A percentile compares a stretch with the other conserved stretches of the same genome.
Evolutionary conservation across 2,888 invertebrate genomes (phyloP).

Genomic region (Acleris cristana): DNA sequence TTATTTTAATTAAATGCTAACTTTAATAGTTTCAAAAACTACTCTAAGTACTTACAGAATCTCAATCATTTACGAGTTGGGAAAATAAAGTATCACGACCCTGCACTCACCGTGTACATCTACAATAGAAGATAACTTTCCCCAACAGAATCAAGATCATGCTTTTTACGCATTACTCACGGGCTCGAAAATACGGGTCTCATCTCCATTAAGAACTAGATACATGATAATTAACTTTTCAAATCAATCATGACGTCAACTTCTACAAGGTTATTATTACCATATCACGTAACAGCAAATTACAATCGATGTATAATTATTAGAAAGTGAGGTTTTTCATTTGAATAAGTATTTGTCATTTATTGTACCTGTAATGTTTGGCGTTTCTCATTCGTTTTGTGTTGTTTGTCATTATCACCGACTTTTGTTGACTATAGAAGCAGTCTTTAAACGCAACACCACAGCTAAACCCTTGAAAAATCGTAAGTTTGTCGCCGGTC

Average conservation of each 20-base stretch:
- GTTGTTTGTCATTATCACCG: too few relatives aligned
- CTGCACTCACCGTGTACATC: neutral
- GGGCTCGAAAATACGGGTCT: constrained; percentile 35
- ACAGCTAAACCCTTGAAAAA: too few relatives aligned
- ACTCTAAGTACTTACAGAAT: too few relatives aligned
- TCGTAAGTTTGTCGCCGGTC: too few relatives aligned
- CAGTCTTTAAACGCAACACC: too few relatives aligned
- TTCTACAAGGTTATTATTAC: constrained; percentile 17
- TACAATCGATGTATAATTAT: constrained; percentile 11
- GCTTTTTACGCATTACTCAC: constrained; percentile 35
- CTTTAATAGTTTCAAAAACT: too few relatives aligned
- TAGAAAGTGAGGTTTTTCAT: constrained; percentile 9
- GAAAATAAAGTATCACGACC: too few relatives aligned
- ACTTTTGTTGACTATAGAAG: too few relatives aligned
- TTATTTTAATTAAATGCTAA: too few relatives aligned
- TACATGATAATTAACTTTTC: constrained; percentile 23
- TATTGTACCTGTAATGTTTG: too few relatives aligned
- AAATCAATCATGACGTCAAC: constrained; percentile 25
- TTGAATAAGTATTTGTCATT: neutral
- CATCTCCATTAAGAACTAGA: constrained; percentile 30
- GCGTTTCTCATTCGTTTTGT: too few relatives aligned
- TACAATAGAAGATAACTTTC: constrained; percentile 44
- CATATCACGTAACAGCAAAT: constrained; percentile 3
- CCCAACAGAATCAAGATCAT: constrained; percentile 43
- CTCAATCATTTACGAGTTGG: too few relatives aligned